Base-by-base conservation (phyloP, 1,140 invertebrate genomes). In the Neodiprion lecontei region DNA sequence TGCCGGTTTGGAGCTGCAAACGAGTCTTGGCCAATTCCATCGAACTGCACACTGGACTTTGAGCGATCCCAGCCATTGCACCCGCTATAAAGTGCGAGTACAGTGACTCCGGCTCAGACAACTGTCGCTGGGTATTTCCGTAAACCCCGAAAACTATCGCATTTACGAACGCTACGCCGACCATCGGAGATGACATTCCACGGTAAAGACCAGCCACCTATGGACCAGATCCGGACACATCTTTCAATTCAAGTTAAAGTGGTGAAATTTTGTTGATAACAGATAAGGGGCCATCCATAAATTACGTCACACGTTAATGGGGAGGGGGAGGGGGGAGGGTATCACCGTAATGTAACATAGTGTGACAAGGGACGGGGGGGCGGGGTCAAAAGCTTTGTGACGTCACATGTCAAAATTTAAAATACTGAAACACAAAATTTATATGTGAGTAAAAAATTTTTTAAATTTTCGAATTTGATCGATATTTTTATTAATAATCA, bases 121-220 rank as follows among this genome's bases (percentile, higher is more conserved):
- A 78, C 1, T 88, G 82, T 75, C 92, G 89, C 74, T 93, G 92
- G 0, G 93, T 91, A 75, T 95, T 93, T 23, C 95, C 96, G 81
- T 98, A 97, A 4, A 96, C 93, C 1, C 97, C 96, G 82, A 99
- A 99, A 2, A 97, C 93, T 49, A 98, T 92, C 1, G 97, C 96
- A 84, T 98, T 98, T 4, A 98, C 93, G 7, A 92, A 88, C 12
- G 96, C 93, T 8, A 98, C 92, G 9, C 96, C 96, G 14, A 92
- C 93, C 83, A 98, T 89, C 8, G 97, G 97, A 40, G 95, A 96
- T 2, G 92, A 91, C 79, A 98, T 94, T 9, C 97, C 97, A 77
- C 93, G 91, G 86, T 96, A 97, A 9, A 96, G 87, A 7, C 93
- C 95, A 70, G 80, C 77, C 70, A 92, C 77, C 91, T 92, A 75